Conservation (phyloP, 2,113 vertebrate species). For the Paracanthobrama guichenoti region DNA sequence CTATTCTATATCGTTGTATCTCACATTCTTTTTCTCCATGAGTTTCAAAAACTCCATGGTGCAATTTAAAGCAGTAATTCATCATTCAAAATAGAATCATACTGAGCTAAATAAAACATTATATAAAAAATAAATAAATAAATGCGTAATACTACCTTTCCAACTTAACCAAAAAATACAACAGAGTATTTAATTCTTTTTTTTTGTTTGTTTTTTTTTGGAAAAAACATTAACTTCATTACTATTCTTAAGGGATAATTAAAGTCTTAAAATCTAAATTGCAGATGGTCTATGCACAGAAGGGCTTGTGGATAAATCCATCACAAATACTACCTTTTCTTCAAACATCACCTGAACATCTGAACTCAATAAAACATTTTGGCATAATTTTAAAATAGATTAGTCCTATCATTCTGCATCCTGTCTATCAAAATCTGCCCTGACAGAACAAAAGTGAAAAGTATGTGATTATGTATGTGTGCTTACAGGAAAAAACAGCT, state of each 20-base stretch:
- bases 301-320: conserved; percentile 58
- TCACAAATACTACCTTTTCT: conserved; percentile 64
- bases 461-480: not conserved
- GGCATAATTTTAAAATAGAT: conserved; percentile 60
- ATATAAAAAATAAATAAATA: conserved; percentile 48
- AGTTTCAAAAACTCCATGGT: not conserved
- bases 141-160: conserved; percentile 5
- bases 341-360: conserved; percentile 71
- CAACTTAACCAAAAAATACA: conserved; percentile 52
- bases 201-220: conserved; percentile 60
- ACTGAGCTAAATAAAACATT: conserved; percentile 48
- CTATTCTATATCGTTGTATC: not conserved
- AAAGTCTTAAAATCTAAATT: conserved; percentile 65
- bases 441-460: not conserved
- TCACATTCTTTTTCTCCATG: not conserved
- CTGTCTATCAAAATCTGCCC: conserved; percentile 26
- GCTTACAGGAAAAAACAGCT: not conserved
- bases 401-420: conserved; percentile 50
- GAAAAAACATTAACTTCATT: not conserved
- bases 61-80: not conserved
- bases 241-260: conserved; percentile 18
- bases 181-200: conserved; percentile 54
- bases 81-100: not conserved
- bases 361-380: conserved; percentile 64
- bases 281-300: conserved; percentile 59